Evolutionary conservation across 2,113 vertebrate genomes (phyloP), one percentile per base, ranked within the genome.

Genomic region (Alethe diademata): DNA sequence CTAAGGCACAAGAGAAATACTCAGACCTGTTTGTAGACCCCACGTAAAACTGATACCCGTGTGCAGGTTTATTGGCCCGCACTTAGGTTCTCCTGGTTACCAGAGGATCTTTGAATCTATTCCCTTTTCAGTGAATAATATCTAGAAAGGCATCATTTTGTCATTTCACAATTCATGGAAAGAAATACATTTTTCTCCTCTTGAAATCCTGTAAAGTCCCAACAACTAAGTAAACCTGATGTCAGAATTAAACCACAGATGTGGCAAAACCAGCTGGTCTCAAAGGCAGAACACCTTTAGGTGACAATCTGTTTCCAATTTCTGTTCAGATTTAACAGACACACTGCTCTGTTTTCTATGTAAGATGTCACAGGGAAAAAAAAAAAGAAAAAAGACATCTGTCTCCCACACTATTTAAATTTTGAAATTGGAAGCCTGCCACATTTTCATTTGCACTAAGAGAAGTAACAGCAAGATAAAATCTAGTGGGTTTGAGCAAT

Each of bases 271-370:
- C 58, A 86, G 47, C 19, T 36, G 36, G 20, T 72, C 53, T 75
- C 29, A 50, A 71, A 78, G 35, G n/a, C 43, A 92, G 14, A 79
- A 35, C 4, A 58, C 14, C 25, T 83, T n/a, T 14, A 71, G 45
- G 56, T 25, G 26, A 64, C 43, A 72, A 62, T 36, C 13, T 62
- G 17, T 43, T 94, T 86, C 56, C 9, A 72, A 5, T 43, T 80
- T 58, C 54, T n/a, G 1, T 38, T 74, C 33, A 60, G 17, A 71
- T 69, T 75, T 71, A 58, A 60, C 29, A 42, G 6, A 53, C 7
- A 11, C 1, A 1, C 6, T 14, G 78, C 50, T 62, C 1, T 2
- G 29, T 84, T 86, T n/a, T 12, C 29, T 19, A 10, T 9, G 6
- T 23, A 76, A 54, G 20, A 51, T 35, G 45, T 18, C 50, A 65